Evolutionary conservation across 1,140 invertebrate genomes (phyloP).

Genomic region (Polypedilum pembai): DNA sequence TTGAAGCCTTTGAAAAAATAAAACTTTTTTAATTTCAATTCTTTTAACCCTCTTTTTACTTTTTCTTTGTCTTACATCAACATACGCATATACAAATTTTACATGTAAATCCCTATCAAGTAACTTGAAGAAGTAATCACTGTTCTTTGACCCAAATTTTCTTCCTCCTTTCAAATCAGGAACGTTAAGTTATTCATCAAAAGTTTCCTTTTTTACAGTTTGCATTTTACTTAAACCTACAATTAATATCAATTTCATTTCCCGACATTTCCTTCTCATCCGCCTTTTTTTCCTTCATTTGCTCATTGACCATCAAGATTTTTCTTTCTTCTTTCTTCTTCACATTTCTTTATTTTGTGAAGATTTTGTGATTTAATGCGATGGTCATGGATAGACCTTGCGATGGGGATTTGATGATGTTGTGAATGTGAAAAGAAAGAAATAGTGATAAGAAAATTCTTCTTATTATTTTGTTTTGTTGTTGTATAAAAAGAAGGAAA

Average conservation of each 20-base stretch:
- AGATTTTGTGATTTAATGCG: neutral
- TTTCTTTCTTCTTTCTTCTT: neutral
- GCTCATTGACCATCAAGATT: neutral
- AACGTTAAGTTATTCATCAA: too few species aligned
- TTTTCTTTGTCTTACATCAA: too few species aligned
- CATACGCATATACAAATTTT: too few species aligned
- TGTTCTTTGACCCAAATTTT: slow-evolving; percentile 12
- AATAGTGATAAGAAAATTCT: too few species aligned
- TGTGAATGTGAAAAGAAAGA: too few species aligned
- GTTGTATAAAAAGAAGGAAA: too few species aligned
- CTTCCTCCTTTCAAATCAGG: neutral
- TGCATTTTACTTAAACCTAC: slow-evolving; percentile 9
- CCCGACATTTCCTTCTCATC: slow-evolving; percentile 6
- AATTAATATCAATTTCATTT: slow-evolving; percentile 26
- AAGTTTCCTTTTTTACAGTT: too few species aligned
- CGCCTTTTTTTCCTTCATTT: neutral
- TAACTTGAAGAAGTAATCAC: neutral
- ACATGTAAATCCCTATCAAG: too few species aligned
- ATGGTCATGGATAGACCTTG: slow-evolving; percentile 4
- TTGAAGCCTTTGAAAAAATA: neutral
- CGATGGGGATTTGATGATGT: too few species aligned
- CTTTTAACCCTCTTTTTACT: neutral
- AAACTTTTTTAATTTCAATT: slow-evolving; percentile 18
- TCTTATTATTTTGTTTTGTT: too few species aligned
- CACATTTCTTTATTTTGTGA: neutral